Base-by-base conservation (phyloP, 2,888 invertebrate genomes). In the Drosophila mimetica region DNA sequence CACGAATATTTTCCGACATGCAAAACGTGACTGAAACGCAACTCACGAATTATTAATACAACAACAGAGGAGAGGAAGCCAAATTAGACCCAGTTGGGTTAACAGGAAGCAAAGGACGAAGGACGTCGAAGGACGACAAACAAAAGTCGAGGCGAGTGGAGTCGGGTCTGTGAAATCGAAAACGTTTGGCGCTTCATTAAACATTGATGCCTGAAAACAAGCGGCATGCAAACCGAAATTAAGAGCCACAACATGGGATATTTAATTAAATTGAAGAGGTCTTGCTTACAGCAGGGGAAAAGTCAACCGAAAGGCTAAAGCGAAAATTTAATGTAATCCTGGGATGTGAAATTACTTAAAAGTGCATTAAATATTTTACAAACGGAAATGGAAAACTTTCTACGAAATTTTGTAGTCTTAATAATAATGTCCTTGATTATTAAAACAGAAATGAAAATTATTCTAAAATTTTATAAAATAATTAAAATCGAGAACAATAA, bases 1-100 rank as follows among this genome's bases (percentile, higher is more conserved):
- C 52, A 44, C 52, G 66, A 75, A 70, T 66, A 57, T 74, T 71
- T 70, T 71, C 28, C 42, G 70, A 82, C 70, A 59, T 69, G 72
- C 77, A 67, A 72, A 74, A 84, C 83, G 83, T 84, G 83, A 84
- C 89, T 76, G 74, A 77, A 65, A 46, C 75, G 71, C 58, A 75
- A 79, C 82, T 84, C 88, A 83, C 88, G 84, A 83, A 86, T 80
- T 88, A 88, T 84, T 80, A 86, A 80, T 74, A 80, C 69, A 69
- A 63, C 32, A 53, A 65, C 39, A 42, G 46, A 11, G 42, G 42
- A 39, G 41, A 61, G 66, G 50, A 37, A 36, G 36, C 65, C 52
- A 88, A 82, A 88, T 76, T 77, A 79, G 70, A 48, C 71, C 51
- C 71, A 60, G 71, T 74, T 82, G 88, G 86, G 79, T 86, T 88